Percentiles rank a stretch among this genome's conserved stretches.
These are phyloP conservation scores for Triops longicaudatus DNA, from an alignment of 1,140 invertebrate species.

Conservation along the genomic window DNA sequence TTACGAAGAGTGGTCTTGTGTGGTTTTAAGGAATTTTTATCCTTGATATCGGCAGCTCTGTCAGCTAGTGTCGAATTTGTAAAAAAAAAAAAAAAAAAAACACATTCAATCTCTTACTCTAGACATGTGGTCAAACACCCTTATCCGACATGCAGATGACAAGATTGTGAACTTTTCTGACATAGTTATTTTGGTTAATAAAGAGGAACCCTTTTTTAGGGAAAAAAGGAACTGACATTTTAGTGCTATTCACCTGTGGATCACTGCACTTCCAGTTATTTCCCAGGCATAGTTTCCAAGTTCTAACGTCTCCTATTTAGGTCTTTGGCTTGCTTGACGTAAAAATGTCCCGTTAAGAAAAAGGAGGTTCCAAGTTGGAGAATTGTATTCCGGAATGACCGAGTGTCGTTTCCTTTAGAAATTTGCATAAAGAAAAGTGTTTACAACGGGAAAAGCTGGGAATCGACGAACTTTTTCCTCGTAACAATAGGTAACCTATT, in stretches of 20 bases:
- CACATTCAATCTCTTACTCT: too few species aligned
- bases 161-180: too few species aligned
- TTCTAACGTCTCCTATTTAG: conserved; percentile 1
- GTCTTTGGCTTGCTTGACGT: background rate
- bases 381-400: background rate
- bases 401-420: background rate
- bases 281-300: background rate
- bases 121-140: too few species aligned
- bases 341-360: background rate
- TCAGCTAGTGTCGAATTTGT: too few species aligned
- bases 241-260: background rate
- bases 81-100: too few species aligned
- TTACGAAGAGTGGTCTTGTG: too few species aligned
- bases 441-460: background rate
- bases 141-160: too few species aligned
- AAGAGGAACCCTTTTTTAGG: too few species aligned
- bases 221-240: background rate
- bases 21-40: too few species aligned
- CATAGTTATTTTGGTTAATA: too few species aligned
- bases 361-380: background rate
- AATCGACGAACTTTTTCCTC: background rate
- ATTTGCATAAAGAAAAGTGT: background rate
- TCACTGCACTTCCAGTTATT: conserved; percentile 1
- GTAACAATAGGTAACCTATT: background rate
- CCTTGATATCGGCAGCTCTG: too few species aligned